A percentile compares a stretch with the other conserved stretches of the same genome.
Evolutionary conservation across 2,113 vertebrate species (phyloP).

Genomic region (Scomber scombrus): DNA sequence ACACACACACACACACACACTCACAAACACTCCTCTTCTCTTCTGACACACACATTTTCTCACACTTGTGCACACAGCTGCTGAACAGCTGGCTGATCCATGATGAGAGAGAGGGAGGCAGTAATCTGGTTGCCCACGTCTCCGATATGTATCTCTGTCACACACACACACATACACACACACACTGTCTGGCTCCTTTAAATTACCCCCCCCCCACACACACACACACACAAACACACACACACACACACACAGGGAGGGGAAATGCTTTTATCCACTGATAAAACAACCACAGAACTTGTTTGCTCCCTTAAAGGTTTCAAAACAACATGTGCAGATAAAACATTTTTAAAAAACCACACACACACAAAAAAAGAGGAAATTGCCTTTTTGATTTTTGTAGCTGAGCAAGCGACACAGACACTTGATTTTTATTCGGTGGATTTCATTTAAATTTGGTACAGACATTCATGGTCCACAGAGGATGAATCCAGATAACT

Average conservation of each 20-base stretch:
- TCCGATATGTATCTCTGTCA: conserved; percentile 61
- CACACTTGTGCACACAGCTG: conserved; percentile 74
- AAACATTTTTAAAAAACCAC: conserved; percentile 5
- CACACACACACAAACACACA: conserved; percentile 11
- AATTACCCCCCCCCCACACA: no score
- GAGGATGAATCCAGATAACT: no score
- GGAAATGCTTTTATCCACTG: conserved; percentile 32
- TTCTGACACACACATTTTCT: conserved; percentile 66
- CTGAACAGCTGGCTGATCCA: conserved; percentile 75
- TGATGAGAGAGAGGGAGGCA: conserved; percentile 42
- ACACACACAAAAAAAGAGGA: not conserved
- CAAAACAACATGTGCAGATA: conserved; percentile 25
- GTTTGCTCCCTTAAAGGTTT: conserved; percentile 48
- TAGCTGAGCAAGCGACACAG: no score
- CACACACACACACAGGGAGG: conserved; percentile 5
- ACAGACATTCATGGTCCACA: no score
- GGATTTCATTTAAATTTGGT: no score
- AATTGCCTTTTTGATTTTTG: not conserved
- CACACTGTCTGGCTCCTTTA: conserved; percentile 45
- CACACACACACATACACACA: conserved; percentile 14
- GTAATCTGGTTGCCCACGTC: conserved; percentile 56
- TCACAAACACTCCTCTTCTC: not conserved
- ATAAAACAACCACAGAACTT: conserved; percentile 57
- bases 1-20: conserved; percentile 52
- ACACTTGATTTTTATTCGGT: no score